Base-by-base conservation (phyloP, 2,797 vertebrate genomes). In the Tachyglossus aculeatus region DNA sequence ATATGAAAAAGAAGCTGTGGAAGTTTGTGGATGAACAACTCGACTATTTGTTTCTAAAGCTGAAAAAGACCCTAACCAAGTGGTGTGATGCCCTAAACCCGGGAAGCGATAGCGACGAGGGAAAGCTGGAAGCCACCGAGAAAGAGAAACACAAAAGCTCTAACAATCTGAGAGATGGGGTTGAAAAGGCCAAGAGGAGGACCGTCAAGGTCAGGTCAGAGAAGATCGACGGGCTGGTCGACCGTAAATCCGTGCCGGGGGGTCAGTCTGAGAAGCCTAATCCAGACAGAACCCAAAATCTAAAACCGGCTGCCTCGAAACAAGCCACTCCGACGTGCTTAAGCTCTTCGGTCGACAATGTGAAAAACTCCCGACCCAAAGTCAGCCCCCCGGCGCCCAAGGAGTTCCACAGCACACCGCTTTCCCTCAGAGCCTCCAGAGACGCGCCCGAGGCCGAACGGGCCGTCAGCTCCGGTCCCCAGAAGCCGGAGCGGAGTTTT, bases 1-100 rank as follows among this genome's bases (percentile, higher is more conserved):
- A 97, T 81, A 93, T 98, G 86, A 99, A 99, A 86, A 96, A 95
- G 44, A 96, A 96, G 80, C 68, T 98, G 57, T 99, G 97, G 97
- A 95, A 95, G 65, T 98, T 98, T 91, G 96, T 99, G 7, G 95
- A 98, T 58, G 94, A 92, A 15, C 96, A 98, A 67, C 93, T 99
- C 53, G 95, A 99, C 78, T 95, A 93, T 78, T 89, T 99, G 75
- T 96, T 99, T 81, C 93, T 89, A 75, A 96, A 96, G 57, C 88
- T 98, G 67, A 87, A 90, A 64, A 86, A 81, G 25, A 88, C 90
- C 2, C 83, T 98, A 40, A 81, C 90, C 82, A 92, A 88, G 47
- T 76, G 93, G 10, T 95, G 94, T 82, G 93, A 91, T 83, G 81
- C 83, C 44, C 22, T 64, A 73, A 86, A 74, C 32, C 43, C 71